Percentiles rank a stretch among this genome's conserved stretches.
phyloP scores from a whole-genome alignment of 2,113 vertebrate genomes.

The Morone saxatilis region DNA sequence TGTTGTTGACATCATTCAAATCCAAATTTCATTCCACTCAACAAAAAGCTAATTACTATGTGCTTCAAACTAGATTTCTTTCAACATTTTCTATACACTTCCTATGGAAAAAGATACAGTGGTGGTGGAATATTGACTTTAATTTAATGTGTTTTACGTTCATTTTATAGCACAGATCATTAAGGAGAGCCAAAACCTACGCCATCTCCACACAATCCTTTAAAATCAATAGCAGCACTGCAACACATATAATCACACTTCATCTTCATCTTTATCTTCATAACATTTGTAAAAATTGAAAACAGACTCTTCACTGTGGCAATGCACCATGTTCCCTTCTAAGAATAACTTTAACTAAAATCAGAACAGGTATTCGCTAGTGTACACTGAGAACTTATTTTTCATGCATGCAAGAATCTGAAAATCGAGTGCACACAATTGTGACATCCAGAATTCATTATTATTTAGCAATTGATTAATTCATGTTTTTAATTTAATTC shows the following conservation, averaged over 20 bases:
- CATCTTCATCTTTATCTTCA: background rate
- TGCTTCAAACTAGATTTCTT: background rate
- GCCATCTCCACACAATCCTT: background rate
- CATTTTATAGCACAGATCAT: constrained; percentile 5
- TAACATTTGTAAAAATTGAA: background rate
- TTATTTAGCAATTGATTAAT: background rate
- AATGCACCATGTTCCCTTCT: background rate
- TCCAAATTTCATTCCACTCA: constrained; percentile 7
- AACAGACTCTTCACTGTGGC: background rate
- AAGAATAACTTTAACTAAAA: background rate
- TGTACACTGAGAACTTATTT: background rate
- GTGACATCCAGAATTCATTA: background rate
- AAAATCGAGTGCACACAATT: background rate
- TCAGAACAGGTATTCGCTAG: background rate
- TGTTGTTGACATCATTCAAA: constrained; percentile 5
- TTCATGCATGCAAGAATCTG: background rate
- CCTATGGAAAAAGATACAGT: background rate
- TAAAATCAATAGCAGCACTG: constrained; percentile 13
- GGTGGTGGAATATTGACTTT: background rate
- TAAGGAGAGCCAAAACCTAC: background rate
- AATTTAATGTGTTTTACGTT: background rate
- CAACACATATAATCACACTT: background rate
- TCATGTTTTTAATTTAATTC: background rate
- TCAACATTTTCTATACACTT: background rate
- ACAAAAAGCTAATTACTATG: constrained; percentile 10